Evolutionary conservation across 2,113 vertebrate species (phyloP).

Genomic region (Physeter macrocephalus): DNA sequence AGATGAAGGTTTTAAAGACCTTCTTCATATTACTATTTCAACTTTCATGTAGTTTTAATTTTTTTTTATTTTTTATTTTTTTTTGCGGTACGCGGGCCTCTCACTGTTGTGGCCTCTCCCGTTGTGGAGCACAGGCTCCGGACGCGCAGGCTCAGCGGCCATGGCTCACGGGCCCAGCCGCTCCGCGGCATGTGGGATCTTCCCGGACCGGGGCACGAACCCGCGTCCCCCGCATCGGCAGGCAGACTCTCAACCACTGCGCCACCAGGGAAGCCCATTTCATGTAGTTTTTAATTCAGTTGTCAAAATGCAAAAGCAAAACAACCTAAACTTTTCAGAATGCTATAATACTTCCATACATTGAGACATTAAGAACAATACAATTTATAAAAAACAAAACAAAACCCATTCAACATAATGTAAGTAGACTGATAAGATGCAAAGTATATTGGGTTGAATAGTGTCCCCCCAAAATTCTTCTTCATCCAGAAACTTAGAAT

Average conservation of each 20-base stretch:
- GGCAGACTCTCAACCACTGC: no score
- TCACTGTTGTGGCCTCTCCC: no score
- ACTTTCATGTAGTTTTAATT: not conserved
- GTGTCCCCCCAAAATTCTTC: not conserved
- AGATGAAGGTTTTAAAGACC: not conserved
- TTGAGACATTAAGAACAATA: not conserved
- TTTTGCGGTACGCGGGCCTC: no score
- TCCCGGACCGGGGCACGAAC: no score
- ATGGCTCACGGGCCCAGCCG: no score
- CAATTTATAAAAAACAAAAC: not conserved
- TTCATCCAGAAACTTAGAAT: no score
- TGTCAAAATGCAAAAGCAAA: not conserved
- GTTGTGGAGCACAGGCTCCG: no score
- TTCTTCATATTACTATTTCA: not conserved
- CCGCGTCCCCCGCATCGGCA: no score
- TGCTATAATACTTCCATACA: not conserved
- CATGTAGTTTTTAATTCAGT: not conserved
- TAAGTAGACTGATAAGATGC: not conserved
- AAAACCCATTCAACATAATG: not conserved
- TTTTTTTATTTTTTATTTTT: no score
- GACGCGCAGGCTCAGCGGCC: no score
- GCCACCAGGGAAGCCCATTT: no score
- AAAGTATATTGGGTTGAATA: not conserved
- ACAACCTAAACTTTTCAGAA: not conserved
- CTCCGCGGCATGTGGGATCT: no score